phyloP scores from a whole-genome alignment of 2,113 vertebrate species.

The Gopherus flavomarginatus region DNA sequence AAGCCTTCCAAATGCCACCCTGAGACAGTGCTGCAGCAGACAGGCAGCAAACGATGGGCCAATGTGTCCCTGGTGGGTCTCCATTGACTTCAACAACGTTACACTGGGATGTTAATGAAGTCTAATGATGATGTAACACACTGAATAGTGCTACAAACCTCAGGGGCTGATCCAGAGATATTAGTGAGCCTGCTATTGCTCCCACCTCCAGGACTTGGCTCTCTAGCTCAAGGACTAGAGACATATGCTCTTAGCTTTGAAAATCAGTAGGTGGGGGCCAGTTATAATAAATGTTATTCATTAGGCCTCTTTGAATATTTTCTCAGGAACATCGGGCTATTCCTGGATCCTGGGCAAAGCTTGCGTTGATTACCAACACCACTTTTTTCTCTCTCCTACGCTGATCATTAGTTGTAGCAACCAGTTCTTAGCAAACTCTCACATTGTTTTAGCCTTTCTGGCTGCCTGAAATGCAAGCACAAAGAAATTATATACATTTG shows the following conservation, averaged over 20 bases:
- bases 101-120: neutral
- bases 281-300: neutral
- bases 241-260: neutral
- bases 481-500: neutral
- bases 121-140: neutral
- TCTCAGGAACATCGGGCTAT: neutral
- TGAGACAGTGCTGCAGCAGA: neutral
- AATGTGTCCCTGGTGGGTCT: neutral
- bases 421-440: accelerated
- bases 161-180: neutral
- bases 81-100: neutral
- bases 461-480: accelerated
- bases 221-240: neutral
- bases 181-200: too few relatives aligned
- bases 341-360: neutral
- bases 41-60: neutral
- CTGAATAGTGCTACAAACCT: neutral
- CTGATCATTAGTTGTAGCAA: neutral
- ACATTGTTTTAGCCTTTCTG: neutral
- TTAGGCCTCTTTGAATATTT: neutral
- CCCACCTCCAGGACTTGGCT: neutral
- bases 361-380: neutral
- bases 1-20: neutral
- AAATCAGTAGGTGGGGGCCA: neutral
- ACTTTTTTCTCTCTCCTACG: neutral